Evolutionary conservation across 2,888 invertebrate species (phyloP).

Genomic region (Leptopilina drosophilae): DNA sequence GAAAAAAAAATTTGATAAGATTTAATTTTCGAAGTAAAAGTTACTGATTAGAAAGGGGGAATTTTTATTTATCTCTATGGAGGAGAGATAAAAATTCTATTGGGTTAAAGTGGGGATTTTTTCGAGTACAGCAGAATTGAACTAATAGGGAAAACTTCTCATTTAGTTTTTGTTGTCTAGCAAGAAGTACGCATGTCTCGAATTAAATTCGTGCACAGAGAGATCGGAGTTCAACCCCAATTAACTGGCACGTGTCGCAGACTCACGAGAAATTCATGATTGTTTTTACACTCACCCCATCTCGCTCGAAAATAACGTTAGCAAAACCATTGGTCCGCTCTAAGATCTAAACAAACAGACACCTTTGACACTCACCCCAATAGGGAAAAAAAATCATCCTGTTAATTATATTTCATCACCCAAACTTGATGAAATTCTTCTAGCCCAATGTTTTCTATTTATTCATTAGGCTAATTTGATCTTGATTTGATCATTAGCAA

Average conservation of each 20-base stretch:
- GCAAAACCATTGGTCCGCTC: constrained; percentile 50
- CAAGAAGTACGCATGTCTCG: constrained; percentile 4
- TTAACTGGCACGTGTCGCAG: constrained; percentile 67
- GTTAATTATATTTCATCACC: too few relatives aligned
- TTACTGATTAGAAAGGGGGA: too few relatives aligned
- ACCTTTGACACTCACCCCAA: constrained; percentile 57
- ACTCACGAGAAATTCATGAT: constrained; percentile 63
- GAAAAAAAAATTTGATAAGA: too few relatives aligned
- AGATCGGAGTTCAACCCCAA: constrained; percentile 60
- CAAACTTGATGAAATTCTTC: too few relatives aligned
- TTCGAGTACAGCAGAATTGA: not conserved
- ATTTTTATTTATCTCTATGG: too few relatives aligned
- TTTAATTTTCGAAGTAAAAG: not conserved
- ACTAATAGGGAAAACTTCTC: constrained; percentile 2
- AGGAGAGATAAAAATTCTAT: too few relatives aligned
- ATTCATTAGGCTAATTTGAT: too few relatives aligned
- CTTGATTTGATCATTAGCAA: too few relatives aligned
- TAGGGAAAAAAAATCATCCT: constrained; percentile 43
- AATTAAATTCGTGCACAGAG: constrained; percentile 54
- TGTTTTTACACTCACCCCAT: constrained; percentile 61
- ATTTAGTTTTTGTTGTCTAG: constrained; percentile 29
- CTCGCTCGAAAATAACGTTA: constrained; percentile 50
- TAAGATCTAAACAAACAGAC: constrained; percentile 57
- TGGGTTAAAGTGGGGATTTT: not conserved
- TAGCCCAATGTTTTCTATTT: too few relatives aligned